Conservation (phyloP, 2,797 vertebrate species). For the Ptychobarbus kaznakovi region DNA sequence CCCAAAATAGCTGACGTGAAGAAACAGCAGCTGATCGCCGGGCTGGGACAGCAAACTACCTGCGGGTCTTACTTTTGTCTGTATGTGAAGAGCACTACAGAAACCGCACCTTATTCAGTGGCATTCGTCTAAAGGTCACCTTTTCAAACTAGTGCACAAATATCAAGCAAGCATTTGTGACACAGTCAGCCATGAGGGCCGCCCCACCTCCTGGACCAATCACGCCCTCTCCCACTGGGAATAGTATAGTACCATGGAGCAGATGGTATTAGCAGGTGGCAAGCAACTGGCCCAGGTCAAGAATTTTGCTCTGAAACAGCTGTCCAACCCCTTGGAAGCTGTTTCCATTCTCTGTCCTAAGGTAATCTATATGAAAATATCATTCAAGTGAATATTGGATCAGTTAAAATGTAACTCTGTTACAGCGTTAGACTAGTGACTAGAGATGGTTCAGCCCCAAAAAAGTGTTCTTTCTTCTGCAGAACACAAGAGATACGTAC, state of each 20-base stretch:
- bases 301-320: slow-evolving; percentile 60
- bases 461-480: background rate
- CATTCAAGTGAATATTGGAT: background rate
- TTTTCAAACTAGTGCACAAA: slow-evolving; percentile 56
- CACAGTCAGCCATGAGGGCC: slow-evolving; percentile 28
- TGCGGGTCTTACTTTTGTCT: background rate
- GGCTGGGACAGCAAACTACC: background rate
- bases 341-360: slow-evolving; percentile 20
- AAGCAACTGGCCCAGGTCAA: slow-evolving; percentile 50
- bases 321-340: slow-evolving; percentile 53
- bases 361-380: slow-evolving; percentile 9
- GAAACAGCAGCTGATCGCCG: background rate
- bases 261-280: slow-evolving; percentile 57
- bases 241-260: slow-evolving; percentile 42
- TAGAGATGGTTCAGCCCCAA: background rate
- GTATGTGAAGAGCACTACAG: background rate
- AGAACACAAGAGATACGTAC: background rate
- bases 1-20: slow-evolving; percentile 28
- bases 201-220: slow-evolving; percentile 34
- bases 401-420: background rate
- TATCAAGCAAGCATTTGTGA: slow-evolving; percentile 48
- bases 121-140: slow-evolving; percentile 51
- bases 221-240: slow-evolving; percentile 31
- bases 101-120: background rate
- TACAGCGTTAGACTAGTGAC: background rate